Percentiles rank a stretch among this genome's conserved stretches.
These are phyloP conservation scores for Noctua comes DNA, from an alignment of 2,888 invertebrate species.

Conservation along the genomic window DNA sequence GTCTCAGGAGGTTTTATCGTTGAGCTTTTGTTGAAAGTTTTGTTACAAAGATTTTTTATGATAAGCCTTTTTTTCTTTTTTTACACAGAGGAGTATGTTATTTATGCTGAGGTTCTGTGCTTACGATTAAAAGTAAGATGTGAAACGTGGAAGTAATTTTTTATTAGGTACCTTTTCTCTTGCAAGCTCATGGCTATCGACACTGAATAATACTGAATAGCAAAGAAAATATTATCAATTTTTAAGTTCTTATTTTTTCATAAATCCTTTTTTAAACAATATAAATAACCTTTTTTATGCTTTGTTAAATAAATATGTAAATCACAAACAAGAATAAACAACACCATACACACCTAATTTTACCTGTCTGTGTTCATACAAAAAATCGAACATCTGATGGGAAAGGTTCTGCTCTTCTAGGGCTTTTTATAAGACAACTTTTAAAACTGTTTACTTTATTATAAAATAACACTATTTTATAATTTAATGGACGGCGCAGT, in stretches of 20 bases:
- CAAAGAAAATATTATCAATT: background rate
- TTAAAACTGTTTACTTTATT: too few species aligned
- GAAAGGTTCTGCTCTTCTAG: background rate
- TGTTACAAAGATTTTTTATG: background rate
- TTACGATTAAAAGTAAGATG: background rate
- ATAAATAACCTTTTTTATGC: background rate
- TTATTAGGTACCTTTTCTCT: background rate
- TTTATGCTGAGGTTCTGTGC: background rate
- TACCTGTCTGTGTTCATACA: background rate
- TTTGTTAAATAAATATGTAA: background rate
- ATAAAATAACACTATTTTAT: constrained; percentile 4
- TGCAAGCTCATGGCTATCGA: background rate
- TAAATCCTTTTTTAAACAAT: background rate
- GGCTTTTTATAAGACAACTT: background rate
- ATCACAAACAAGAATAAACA: background rate
- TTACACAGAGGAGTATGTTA: background rate
- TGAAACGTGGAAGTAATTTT: background rate
- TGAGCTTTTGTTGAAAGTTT: background rate
- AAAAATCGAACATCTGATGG: background rate
- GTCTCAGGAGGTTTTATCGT: background rate
- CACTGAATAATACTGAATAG: too few species aligned
- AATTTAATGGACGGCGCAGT: constrained; percentile 2
- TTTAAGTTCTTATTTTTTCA: background rate
- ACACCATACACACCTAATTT: background rate
- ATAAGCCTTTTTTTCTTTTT: too few species aligned